phyloP scores from a whole-genome alignment of 1,140 invertebrate genomes.

The Planococcus citri region DNA sequence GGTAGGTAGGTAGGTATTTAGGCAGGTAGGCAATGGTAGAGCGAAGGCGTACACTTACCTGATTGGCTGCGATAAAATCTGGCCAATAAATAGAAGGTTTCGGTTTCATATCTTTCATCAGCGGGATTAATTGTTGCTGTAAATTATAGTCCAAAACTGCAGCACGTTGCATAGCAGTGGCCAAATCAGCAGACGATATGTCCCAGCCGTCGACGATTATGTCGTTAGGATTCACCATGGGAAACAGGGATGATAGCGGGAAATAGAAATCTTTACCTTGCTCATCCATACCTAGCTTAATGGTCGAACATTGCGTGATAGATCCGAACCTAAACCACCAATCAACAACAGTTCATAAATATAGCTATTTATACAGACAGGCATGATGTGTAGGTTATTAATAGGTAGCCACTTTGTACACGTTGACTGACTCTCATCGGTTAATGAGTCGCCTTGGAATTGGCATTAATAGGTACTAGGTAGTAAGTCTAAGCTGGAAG shows the following conservation, averaged over 20 bases:
- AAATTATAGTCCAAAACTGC: constrained; percentile 53
- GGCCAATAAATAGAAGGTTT: constrained; percentile 74
- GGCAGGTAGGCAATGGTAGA: no score
- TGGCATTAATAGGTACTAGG: no score
- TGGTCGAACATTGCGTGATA: constrained; percentile 76
- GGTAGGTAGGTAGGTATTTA: no score
- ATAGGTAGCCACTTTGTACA: no score
- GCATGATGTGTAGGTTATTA: no score
- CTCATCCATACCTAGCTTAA: constrained; percentile 57
- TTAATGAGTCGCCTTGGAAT: no score
- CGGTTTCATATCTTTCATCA: constrained; percentile 63
- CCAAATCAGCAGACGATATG: constrained; percentile 72
- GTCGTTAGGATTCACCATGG: constrained; percentile 81
- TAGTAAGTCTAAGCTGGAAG: no score
- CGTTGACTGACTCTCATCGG: no score
- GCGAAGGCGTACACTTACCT: no score
- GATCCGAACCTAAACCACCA: constrained; percentile 57
- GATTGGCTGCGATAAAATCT: constrained; percentile 94
- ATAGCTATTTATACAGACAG: no score
- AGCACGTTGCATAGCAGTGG: constrained; percentile 48
- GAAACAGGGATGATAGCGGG: constrained; percentile 68
- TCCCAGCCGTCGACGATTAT: constrained; percentile 91
- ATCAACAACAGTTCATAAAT: no score
- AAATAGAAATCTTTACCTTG: constrained; percentile 61
- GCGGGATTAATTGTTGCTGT: constrained; percentile 55